Evolutionary conservation across 2,113 vertebrate species (phyloP).

Genomic region (Chiloscyllium plagiosum): DNA sequence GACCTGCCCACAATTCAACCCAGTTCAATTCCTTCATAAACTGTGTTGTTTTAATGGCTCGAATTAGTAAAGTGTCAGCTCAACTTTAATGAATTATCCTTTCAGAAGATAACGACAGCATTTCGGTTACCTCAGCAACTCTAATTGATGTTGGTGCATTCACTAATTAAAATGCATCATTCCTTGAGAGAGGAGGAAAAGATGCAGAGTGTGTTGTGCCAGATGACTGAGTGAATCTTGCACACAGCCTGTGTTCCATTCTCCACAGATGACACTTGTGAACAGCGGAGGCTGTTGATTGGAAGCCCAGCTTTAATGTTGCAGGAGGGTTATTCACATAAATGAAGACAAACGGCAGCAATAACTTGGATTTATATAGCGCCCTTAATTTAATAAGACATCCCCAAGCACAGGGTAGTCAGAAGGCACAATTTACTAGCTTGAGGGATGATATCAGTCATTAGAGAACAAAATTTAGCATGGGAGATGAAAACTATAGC

Average conservation of each 20-base stretch:
- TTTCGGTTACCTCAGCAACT: constrained; percentile 18
- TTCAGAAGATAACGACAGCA: neutral
- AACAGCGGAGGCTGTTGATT: neutral
- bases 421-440: neutral
- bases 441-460: no score
- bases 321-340: neutral
- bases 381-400: neutral
- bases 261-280: neutral
- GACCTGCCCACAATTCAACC: neutral
- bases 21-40: neutral
- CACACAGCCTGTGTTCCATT: no score
- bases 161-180: neutral
- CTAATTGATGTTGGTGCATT: neutral
- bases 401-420: neutral
- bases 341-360: neutral
- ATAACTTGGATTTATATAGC: neutral
- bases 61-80: neutral
- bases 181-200: neutral
- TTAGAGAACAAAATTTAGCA: no score
- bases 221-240: neutral
- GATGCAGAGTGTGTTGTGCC: neutral
- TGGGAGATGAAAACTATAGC: no score
- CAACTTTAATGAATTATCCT: constrained; percentile 12
- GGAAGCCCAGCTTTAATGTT: no score
- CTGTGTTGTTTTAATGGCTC: neutral